Evolutionary conservation across 2,888 invertebrate genomes (phyloP), one percentile per base, ranked within the genome.

Genomic region (Thymelicus acteon): DNA sequence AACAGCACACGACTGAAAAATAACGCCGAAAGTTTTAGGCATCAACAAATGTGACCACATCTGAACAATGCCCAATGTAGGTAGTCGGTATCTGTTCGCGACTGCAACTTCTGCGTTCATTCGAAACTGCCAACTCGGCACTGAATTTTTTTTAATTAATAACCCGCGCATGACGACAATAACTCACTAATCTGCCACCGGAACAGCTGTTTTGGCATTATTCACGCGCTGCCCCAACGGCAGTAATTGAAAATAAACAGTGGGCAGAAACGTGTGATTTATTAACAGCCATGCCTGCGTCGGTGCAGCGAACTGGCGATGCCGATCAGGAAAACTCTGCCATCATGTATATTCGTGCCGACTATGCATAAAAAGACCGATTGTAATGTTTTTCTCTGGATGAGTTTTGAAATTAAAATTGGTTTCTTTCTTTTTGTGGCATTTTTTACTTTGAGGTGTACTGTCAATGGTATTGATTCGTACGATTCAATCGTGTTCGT

Each of bases 181-280:
- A 82, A 83, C 77, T 82, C 84, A 84, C 82, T 85, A 85, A 85
- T 85, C 83, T 81, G 83, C 80, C 80, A 80, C 74, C 73, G 77
- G 77, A 79, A 80, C 83, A 83, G 82, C 82, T 83, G 84, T 81
- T 80, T 79, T 77, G 76, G 84, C 78, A 80, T 82, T 81, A 80
- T 80, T 80, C 81, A 80, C 74, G 74, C 72, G 71, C 73, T 64
- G 73, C 76, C 72, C 75, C 75, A 75, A 75, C 79, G 80, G 76
- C 83, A 79, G 83, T 89, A 90, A 90, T 90, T 87, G 89, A 90
- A 89, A 89, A 88, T 86, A 90, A 90, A 89, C 90, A 90, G 79
- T 77, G 83, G 77, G 81, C 86, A 79, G 82, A 80, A 78, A 74
- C 80, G 72, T 75, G 78, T 82, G 81, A 83, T 83, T 84, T 83